phyloP scores from a whole-genome alignment of 2,888 invertebrate genomes.

The Lordiphosa andalusiaca region DNA sequence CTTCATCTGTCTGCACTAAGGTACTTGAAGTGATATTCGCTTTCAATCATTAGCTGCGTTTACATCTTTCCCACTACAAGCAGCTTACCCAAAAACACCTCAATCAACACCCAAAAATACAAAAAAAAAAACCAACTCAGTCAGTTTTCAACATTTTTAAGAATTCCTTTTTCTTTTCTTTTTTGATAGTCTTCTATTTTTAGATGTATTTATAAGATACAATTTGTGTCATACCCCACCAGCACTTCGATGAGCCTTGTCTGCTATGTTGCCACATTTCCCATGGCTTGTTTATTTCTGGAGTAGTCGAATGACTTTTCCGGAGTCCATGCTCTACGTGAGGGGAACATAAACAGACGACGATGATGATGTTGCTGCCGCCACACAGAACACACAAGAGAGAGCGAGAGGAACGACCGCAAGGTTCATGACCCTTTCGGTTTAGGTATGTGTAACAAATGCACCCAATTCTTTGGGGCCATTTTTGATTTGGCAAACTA shows the following conservation, averaged over 20 bases:
- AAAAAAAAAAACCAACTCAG: background rate
- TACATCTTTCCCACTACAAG: background rate
- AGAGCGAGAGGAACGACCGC: conserved; percentile 25
- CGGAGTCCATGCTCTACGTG: conserved; percentile 56
- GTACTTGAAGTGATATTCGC: too few species aligned
- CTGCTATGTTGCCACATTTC: conserved; percentile 37
- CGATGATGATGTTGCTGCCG: conserved; percentile 8
- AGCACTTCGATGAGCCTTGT: conserved; percentile 22
- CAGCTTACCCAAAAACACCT: conserved; percentile 13
- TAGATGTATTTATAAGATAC: conserved; percentile 52
- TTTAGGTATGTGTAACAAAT: conserved; percentile 1
- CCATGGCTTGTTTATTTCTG: conserved; percentile 62
- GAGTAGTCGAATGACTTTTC: conserved; percentile 71
- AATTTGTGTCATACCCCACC: conserved; percentile 43
- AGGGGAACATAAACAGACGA: conserved; percentile 62
- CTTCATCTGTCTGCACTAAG: too few species aligned
- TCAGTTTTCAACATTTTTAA: conserved; percentile 1
- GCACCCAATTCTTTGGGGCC: background rate
- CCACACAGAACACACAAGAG: conserved; percentile 17
- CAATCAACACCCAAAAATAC: conserved; percentile 21
- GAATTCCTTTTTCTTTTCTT: conserved; percentile 18
- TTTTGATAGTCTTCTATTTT: conserved; percentile 48
- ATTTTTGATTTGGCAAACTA: conserved; percentile 4
- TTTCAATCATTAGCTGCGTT: background rate
- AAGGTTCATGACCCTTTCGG: conserved; percentile 59